These are phyloP conservation scores for Turnix velox DNA, from an alignment of 2,113 vertebrate genomes.

Conservation along the genomic window DNA sequence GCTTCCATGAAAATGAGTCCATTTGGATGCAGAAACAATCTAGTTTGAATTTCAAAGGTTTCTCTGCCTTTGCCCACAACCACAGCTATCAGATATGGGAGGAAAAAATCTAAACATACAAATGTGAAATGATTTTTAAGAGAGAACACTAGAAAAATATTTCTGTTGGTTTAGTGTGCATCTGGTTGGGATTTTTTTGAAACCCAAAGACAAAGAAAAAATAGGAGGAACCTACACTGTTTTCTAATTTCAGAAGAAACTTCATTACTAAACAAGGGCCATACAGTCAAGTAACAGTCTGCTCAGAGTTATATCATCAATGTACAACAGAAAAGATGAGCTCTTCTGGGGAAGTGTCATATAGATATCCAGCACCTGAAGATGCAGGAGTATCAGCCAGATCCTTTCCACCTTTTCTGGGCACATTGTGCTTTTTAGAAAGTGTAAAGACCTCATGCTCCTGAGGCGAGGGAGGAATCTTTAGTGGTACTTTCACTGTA, in stretches of 20 bases:
- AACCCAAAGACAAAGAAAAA: background rate
- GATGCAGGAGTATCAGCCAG: background rate
- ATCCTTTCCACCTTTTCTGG: background rate
- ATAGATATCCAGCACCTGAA: background rate
- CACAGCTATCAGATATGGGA: background rate
- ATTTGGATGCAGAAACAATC: background rate
- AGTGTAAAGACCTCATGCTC: background rate
- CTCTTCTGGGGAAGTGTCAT: background rate
- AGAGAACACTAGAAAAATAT: background rate
- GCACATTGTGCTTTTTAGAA: background rate
- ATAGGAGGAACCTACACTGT: background rate
- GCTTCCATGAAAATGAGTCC: background rate
- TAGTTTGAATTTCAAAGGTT: background rate
- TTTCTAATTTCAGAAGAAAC: background rate
- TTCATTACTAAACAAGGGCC: background rate
- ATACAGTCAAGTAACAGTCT: background rate
- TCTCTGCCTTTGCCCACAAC: background rate
- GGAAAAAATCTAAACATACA: background rate
- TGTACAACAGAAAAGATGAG: background rate
- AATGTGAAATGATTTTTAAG: background rate
- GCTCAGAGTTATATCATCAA: background rate
- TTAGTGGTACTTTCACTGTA: background rate
- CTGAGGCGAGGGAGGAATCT: background rate
- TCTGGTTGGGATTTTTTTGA: background rate
- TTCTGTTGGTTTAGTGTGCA: background rate